Base-by-base conservation (phyloP, 2,888 invertebrate species). In the Drosophila longiperda region DNA sequence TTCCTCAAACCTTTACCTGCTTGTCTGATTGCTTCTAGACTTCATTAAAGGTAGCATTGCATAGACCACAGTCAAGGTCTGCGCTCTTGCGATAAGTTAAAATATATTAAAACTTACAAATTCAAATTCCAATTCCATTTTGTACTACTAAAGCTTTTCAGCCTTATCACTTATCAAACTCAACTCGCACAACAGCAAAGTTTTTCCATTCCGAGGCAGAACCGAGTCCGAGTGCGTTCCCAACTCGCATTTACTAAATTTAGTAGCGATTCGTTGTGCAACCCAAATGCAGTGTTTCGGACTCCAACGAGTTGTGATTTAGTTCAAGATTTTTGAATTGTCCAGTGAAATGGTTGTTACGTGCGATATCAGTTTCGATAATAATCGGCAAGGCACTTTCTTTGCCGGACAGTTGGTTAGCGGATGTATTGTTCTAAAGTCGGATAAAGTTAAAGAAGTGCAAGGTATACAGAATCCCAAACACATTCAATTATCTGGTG, bases 321-420 rank as follows among this genome's bases (percentile, higher is more conserved):
- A 38, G 33, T 45, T 34, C n/a, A 54, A 23, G 20, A 17, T 40
- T 65, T 36, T 29, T 32, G 52, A 33, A 23, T 34, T 15, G 11
- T 54, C 36, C 38, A 9, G 45, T 33, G 82, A 81, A 83, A 92
- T 93, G 92, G 92, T 91, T 54, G 90, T 92, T 50, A 88, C 80
- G 66, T 93, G 92, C 71, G 91, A 91, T 74, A 92, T 93, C 34
- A 84, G 86, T 67, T 93, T 93, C 59, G 92, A 93, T 72, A 83
- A 92, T 53, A 93, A 92, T 78, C 79, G 78, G 20, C 69, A 87
- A 34, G 91, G 90, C 42, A 91, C 91, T 8, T 93, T 91, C 85
- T 93, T 90, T 65, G 90, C 92, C 62, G 93, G 93, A 1, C 92
- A 93, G 77, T 70, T 90, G 55, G 82, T 93, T 11, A 89, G 84